These are phyloP conservation scores for Helobdella robusta DNA, from an alignment of 2,888 invertebrate species.

Conservation along the genomic window DNA sequence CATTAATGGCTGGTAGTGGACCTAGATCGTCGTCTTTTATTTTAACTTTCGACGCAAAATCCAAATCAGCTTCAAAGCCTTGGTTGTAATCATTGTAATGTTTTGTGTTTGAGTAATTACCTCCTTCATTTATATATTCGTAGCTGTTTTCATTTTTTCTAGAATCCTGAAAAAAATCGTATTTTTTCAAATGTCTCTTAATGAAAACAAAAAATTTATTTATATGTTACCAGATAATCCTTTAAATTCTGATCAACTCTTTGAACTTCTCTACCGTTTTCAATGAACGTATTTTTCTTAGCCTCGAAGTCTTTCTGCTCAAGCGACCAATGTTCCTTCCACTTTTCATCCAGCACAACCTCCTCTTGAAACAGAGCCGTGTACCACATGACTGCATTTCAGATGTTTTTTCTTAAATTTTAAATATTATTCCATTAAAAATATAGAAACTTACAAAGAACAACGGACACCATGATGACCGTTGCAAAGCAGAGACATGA, in stretches of 20 bases:
- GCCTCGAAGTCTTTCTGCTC: background rate
- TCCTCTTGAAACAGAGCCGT: background rate
- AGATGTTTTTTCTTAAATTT: background rate
- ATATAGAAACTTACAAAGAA: background rate
- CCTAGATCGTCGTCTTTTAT: background rate
- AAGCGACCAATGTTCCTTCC: background rate
- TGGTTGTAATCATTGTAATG: background rate
- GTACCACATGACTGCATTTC: background rate
- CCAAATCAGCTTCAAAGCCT: background rate
- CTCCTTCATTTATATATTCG: too few relatives aligned
- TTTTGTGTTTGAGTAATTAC: background rate
- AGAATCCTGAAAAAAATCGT: too few relatives aligned
- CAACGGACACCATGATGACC: background rate
- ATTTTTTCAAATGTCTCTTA: too few relatives aligned
- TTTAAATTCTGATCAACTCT: background rate
- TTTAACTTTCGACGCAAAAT: background rate
- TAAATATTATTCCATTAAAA: background rate
- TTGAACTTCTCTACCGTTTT: constrained; percentile 5
- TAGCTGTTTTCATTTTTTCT: too few relatives aligned
- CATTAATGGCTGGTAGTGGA: background rate
- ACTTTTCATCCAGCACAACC: background rate
- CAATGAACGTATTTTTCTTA: background rate
- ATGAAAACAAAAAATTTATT: too few relatives aligned
- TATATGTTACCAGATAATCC: too few relatives aligned
- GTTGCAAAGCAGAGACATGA: background rate